Base-by-base conservation (phyloP, 35 echinoderm and acorn worm genomes). In the Nesometra sesokonis region DNA sequence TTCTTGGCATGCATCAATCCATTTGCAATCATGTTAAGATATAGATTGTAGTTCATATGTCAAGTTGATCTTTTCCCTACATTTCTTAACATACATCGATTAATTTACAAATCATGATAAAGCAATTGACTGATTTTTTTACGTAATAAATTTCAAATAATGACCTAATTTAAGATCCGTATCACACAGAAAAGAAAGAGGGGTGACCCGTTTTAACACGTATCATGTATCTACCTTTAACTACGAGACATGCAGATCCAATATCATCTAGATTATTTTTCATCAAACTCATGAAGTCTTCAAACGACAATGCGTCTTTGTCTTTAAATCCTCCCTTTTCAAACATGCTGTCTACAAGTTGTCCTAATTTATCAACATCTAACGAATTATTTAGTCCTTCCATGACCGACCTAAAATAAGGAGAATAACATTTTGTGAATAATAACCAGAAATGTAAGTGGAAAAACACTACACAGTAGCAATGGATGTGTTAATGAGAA, bases 271-370 rank as follows among this genome's bases (percentile, higher is more conserved):
- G 84, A 84, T 92, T 87, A n/a, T 85, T 86, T 30, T 81, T 81
- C 90, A 92, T 92, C 0, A 92, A 77, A 4, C 76, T 46, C 35
- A 88, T 88, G 76, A 92, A 92, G 76, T 92, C 90, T 23, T 92
- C 86, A 77, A 92, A 85, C 0, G 90, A 84, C 30, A 92, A 32
- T 33, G 82, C 86, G 9, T 92, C 81, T 78, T 92, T 88, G 27
- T 92, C 86, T 77, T 88, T 86, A 29, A 92, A 80, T 76, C 90
- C 90, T 82, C 47, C 35, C 34, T 78, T 87, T 17, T 67, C 84
- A 30, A 92, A 92, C 90, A 92, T 92, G 4, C 86, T 82, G 9
- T 86, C 47, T 15, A 92, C 88, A 15, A 86, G 86, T 36, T 92
- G 86, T 32, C 88, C 80, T 9, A 92, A 82, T 87, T 92, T 82